Conservation (phyloP, 2,797 vertebrate species). For the Megalops cyprinoides region DNA sequence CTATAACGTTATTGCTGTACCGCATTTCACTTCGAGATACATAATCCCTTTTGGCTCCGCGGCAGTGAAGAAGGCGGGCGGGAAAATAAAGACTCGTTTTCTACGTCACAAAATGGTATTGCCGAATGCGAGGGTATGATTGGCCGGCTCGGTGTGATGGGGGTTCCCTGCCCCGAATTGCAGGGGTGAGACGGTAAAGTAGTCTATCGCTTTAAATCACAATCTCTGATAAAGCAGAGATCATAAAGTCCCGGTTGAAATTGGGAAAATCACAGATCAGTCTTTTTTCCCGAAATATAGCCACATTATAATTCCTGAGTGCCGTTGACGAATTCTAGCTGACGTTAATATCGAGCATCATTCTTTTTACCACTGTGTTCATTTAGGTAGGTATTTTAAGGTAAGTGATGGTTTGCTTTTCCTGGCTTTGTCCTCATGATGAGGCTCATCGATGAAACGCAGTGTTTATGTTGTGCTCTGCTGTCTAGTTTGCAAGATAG, state of each 20-base stretch:
- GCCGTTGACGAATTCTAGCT: constrained; percentile 34
- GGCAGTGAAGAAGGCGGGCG: neutral
- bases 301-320: constrained; percentile 45
- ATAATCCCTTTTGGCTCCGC: neutral
- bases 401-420: constrained; percentile 65
- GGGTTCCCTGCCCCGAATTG: constrained; percentile 74
- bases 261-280: constrained; percentile 44
- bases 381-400: constrained; percentile 74
- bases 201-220: constrained; percentile 66
- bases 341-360: constrained; percentile 43
- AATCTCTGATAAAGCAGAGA: constrained; percentile 71
- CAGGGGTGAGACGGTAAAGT: constrained; percentile 81
- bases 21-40: neutral
- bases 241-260: constrained; percentile 53
- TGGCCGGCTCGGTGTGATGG: constrained; percentile 54
- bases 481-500: constrained; percentile 20
- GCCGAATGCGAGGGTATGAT: neutral
- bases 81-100: neutral
- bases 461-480: constrained; percentile 29
- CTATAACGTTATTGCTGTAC: neutral
- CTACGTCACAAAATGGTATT: constrained; percentile 27
- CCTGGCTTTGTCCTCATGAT: constrained; percentile 26
- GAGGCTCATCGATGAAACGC: neutral
- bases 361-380: constrained; percentile 65
- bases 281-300: constrained; percentile 38